phyloP scores from a whole-genome alignment of 2,113 vertebrate genomes.

The Elgaria multicarinata region DNA sequence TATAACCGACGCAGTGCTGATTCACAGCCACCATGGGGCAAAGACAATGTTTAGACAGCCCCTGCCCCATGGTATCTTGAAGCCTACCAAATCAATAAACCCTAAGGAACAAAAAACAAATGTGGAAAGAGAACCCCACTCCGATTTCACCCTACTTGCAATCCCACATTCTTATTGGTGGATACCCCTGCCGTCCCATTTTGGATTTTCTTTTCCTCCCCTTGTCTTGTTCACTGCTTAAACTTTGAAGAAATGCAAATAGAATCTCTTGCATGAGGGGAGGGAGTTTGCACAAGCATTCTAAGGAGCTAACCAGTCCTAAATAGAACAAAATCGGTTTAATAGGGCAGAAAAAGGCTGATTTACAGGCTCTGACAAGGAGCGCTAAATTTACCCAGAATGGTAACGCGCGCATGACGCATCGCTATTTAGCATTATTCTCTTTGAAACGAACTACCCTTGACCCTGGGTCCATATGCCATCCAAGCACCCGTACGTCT shows the following conservation, averaged over 20 bases:
- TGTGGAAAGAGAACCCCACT: not conserved
- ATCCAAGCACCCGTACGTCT: not conserved
- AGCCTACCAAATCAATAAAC: too few species aligned
- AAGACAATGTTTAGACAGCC: too few species aligned
- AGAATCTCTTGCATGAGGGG: not conserved
- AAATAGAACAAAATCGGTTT: conserved; percentile 17
- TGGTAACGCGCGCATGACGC: accelerated
- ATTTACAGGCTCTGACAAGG: conserved; percentile 23
- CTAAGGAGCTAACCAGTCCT: conserved; percentile 2
- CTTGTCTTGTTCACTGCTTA: not conserved
- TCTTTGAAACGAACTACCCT: conserved; percentile 1
- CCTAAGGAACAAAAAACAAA: too few species aligned
- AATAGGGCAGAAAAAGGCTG: conserved; percentile 43
- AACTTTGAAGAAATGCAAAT: not conserved
- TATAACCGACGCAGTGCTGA: too few species aligned
- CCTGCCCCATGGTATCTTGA: too few species aligned
- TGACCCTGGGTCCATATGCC: not conserved
- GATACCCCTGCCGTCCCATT: not conserved
- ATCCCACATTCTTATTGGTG: not conserved
- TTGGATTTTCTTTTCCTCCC: not conserved
- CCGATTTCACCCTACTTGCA: not conserved
- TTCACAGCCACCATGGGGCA: too few species aligned
- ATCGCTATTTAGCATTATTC: not conserved
- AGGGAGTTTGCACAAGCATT: not conserved
- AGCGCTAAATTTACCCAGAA: conserved; percentile 29